A percentile compares a stretch with the other conserved stretches of the same genome.
Evolutionary conservation across 2,113 vertebrate genomes (phyloP).

Genomic region (Saccopteryx bilineata): DNA sequence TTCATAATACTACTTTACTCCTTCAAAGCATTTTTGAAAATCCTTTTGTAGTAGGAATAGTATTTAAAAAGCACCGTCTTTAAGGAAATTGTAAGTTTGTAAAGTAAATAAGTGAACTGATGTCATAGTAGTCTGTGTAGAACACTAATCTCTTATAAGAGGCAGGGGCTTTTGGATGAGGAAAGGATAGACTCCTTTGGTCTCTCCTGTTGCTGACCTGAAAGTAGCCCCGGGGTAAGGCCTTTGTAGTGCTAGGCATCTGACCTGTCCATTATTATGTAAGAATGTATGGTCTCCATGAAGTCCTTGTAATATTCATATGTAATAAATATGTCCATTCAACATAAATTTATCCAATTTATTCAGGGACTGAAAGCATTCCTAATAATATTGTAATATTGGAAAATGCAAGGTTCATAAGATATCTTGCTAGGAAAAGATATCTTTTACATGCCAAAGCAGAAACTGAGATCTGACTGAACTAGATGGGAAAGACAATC

Average conservation of each 20-base stretch:
- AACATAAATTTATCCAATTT: constrained; percentile 44
- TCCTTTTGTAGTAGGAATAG: neutral
- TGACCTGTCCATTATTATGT: neutral
- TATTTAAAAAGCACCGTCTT: constrained; percentile 48
- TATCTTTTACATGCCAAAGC: constrained; percentile 68
- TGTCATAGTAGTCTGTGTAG: neutral
- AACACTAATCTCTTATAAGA: neutral
- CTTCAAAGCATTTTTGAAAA: constrained; percentile 39
- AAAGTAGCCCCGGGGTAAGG: neutral
- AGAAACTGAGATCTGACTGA: constrained; percentile 68
- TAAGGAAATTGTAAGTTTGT: neutral
- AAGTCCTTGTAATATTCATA: neutral
- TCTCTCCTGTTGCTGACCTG: neutral
- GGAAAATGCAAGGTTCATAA: constrained; percentile 40
- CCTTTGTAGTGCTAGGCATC: neutral
- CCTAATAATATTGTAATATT: neutral
- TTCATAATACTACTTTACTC: constrained; percentile 28
- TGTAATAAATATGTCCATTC: constrained; percentile 26
- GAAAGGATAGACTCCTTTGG: neutral
- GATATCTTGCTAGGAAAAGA: constrained; percentile 45
- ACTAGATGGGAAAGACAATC: constrained; percentile 62
- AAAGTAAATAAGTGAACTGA: neutral
- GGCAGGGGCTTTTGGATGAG: neutral
- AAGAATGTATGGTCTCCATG: neutral
- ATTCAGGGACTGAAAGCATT: neutral